phyloP scores from a whole-genome alignment of 1,140 invertebrate species.

The Lycorma delicatula region DNA sequence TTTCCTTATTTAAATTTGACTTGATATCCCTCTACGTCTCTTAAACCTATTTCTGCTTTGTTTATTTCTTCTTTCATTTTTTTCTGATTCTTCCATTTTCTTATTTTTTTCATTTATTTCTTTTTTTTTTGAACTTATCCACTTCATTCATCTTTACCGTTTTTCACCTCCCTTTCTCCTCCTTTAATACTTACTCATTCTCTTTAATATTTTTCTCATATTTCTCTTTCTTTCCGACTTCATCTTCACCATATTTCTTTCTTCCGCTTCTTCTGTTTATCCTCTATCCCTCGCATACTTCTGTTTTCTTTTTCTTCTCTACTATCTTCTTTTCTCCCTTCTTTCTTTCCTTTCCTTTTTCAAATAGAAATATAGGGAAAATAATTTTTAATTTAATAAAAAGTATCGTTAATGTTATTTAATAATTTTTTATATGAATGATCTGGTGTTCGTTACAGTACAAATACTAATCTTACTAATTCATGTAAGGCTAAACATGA shows the following conservation, averaged over 20 bases:
- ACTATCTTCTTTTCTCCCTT: background rate
- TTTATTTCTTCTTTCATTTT: background rate
- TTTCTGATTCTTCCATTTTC: background rate
- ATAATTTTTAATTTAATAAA: no score
- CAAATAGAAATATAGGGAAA: no score
- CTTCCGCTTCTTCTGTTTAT: background rate
- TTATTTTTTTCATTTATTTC: background rate
- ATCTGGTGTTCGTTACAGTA: no score
- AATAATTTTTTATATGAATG: no score
- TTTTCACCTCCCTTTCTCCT: background rate
- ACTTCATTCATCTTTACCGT: background rate
- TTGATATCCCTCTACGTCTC: background rate
- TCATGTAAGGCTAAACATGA: no score
- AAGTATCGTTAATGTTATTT: no score
- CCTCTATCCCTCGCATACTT: background rate
- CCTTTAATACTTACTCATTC: background rate
- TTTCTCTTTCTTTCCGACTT: background rate
- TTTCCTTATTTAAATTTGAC: no score
- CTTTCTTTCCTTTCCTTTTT: no score
- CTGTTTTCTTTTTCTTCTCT: background rate
- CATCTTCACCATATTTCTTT: background rate
- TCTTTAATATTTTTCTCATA: background rate
- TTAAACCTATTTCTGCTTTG: background rate
- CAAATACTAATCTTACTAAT: no score
- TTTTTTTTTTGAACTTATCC: background rate